Evolutionary conservation across 2,888 invertebrate genomes (phyloP), one percentile per base, ranked within the genome.

Genomic region (Seladonia tumulorum): DNA sequence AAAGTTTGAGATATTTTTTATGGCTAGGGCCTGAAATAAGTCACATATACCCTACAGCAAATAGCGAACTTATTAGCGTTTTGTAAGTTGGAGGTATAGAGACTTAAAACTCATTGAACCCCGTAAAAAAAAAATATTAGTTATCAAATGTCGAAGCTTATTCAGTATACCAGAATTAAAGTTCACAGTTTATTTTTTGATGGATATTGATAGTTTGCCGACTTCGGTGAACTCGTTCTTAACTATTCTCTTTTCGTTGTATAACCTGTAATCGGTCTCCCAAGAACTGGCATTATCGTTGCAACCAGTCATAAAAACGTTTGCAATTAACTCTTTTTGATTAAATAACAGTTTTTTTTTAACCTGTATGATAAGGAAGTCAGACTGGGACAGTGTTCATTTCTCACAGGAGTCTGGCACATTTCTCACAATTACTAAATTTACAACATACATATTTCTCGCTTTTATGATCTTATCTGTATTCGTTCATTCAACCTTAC

Each of bases 241-340:
- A 53, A 57, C n/a, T 22, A 16, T 71, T 83, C 80, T 53, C 75
- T 77, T 77, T 71, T 71, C 57, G 16, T 45, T 18, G n/a, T 4
- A 14, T 70, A 70, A 70, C 47, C 42, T 39, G 45, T 76, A 83
- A 72, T 75, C n/a, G 12, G 29, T 74, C 14, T 47, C 14, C 72
- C 16, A 68, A 53, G 25, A 45, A 81, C 45, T 57, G 29, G 45
- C 45, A 68, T 73, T 81, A 79, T 73, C 63, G 25, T 68, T 22
- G 25, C 22, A 53, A n/a, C 7, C n/a, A 60, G 29, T 49, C 25
- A 42, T 18, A 66, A 35, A 60, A 57, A 5, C 16, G 42, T 29
- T 25, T 29, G 14, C 22, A 25, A 63, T 42, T 10, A 39, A 39
- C 22, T 39, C 39, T 10, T 10, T 68, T 63, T 18, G 18, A 63